Base-by-base conservation (phyloP, 1,140 invertebrate genomes). In the Camponotus vicinus region DNA sequence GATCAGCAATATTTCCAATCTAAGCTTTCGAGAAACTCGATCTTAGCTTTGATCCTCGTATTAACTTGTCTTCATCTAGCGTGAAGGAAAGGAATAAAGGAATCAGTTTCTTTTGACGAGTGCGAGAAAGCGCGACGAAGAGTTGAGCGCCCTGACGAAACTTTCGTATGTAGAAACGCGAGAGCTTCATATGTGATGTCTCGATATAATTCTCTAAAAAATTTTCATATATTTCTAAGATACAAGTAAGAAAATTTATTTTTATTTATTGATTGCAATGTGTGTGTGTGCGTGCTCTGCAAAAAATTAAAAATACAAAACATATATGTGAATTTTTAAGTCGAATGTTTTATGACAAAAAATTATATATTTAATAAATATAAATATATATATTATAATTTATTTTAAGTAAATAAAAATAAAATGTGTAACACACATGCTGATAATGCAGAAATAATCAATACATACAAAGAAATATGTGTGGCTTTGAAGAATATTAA, bases 121-220 rank as follows among this genome's bases (percentile, higher is more conserved):
- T 66, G 71, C 77, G 71, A 42, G 87, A 88, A 88, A 88, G 75
- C 76, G 83, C 84, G 15, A 64, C 79, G 69, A 49, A 64, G 45
- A 49, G 42, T 49, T 49, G 52, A 34, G 42, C 57, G 27, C 27
- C n/a, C 66, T 63, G 52, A 67, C 34, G 70, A 52, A 71, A 73
- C 18, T 40, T 40, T 85, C 37, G 2, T 18, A 4, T 34, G 66
- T 76, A 32, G 32, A 49, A 49, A 37, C 11, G 15, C 5, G 32
- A n/a, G 49, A 82, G 59, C 52, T 89, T 86, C 69, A 4, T 52
- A 66, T 73, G 55, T 59, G 55, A 45, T 49, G 45, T 55, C 4
- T 3, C 1, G n/a, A 15, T 37, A 15, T 21, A 18, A 40, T 52
- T 67, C 13, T 42, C 34, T 37, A 59, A 79, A 66, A 78, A 18